These are phyloP conservation scores for Microcebus jonahi DNA, from an alignment of 2,113 vertebrate species.

Conservation along the genomic window DNA sequence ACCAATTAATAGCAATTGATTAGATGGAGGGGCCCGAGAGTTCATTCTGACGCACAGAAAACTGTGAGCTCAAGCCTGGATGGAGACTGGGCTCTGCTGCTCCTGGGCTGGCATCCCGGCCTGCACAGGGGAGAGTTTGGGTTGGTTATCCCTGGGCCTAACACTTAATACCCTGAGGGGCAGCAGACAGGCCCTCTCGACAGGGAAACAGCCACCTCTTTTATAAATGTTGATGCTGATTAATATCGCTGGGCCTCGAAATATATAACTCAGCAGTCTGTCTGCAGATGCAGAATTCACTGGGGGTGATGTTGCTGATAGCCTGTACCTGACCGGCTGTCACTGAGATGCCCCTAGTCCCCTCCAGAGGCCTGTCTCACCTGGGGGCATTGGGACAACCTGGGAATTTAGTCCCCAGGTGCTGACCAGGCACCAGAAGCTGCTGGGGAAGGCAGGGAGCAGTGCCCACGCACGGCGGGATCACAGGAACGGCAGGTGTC, in stretches of 20 bases:
- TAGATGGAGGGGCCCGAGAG: fast-evolving
- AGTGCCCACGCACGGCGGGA: fast-evolving
- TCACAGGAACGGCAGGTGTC: fast-evolving
- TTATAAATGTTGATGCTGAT: background rate
- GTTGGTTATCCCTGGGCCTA: background rate
- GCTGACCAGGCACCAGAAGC: background rate
- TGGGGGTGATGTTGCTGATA: background rate
- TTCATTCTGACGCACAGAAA: background rate
- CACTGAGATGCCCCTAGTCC: background rate
- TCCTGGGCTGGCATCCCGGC: too few relatives aligned
- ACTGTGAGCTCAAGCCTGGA: fast-evolving
- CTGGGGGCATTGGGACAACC: background rate
- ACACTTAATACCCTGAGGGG: background rate
- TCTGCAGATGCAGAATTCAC: background rate
- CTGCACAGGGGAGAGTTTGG: too few relatives aligned
- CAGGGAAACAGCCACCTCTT: background rate
- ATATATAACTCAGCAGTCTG: background rate
- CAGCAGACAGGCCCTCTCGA: background rate
- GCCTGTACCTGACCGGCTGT: background rate
- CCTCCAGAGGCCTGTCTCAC: background rate
- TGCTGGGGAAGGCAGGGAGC: background rate
- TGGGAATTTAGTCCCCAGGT: background rate
- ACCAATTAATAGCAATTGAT: background rate
- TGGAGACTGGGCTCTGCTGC: background rate
- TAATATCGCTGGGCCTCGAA: background rate